Evolutionary conservation across 2,113 vertebrate species (phyloP).

Genomic region (Casuarius casuarius): DNA sequence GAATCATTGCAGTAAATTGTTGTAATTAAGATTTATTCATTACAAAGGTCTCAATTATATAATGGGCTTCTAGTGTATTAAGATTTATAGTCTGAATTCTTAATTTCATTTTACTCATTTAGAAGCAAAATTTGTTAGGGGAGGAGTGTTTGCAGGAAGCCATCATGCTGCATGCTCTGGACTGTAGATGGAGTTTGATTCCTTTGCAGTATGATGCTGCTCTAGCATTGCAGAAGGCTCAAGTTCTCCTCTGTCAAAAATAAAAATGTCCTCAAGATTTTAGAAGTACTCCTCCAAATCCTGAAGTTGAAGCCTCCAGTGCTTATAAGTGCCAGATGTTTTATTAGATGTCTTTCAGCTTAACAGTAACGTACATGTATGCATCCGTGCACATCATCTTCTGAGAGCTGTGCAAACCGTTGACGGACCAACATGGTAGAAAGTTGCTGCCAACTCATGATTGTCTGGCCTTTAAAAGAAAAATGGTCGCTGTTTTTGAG

Average conservation of each 20-base stretch:
- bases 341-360: background rate
- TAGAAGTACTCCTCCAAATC: background rate
- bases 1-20: constrained; percentile 41
- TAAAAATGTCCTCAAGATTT: background rate
- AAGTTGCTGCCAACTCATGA: background rate
- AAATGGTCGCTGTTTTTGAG: background rate
- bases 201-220: background rate
- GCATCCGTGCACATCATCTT: fast-evolving
- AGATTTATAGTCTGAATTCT: constrained; percentile 24
- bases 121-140: constrained; percentile 5
- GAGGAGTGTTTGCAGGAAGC: constrained; percentile 19
- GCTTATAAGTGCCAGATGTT: background rate
- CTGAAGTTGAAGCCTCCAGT: background rate
- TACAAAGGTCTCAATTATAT: constrained; percentile 42
- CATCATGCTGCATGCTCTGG: background rate
- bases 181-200: background rate
- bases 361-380: fast-evolving
- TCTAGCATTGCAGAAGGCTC: background rate
- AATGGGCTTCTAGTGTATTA: background rate
- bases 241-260: background rate
- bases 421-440: fast-evolving
- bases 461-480: background rate
- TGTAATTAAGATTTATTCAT: constrained; percentile 55
- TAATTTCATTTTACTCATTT: constrained; percentile 29
- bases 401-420: no score